Evolutionary conservation across 2,888 invertebrate species (phyloP).

Genomic region (Melinaea marsaeus): DNA sequence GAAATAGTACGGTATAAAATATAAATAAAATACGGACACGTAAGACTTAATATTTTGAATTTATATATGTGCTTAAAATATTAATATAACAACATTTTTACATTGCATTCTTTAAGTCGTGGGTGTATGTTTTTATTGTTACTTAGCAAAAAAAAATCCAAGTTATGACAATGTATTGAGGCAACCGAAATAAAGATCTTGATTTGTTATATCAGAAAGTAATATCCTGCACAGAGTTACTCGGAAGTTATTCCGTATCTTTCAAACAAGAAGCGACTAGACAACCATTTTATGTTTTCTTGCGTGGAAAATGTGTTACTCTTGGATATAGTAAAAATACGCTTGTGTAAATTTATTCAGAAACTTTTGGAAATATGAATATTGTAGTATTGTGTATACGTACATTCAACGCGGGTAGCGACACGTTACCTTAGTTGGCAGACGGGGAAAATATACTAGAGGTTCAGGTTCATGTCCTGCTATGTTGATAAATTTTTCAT

Average conservation of each 20-base stretch:
- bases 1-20: too few species aligned
- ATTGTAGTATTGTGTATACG: too few species aligned
- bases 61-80: too few species aligned
- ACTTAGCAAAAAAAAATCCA: neutral
- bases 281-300: slow-evolving; percentile 6
- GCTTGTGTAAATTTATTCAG: too few species aligned
- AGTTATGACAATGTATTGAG: slow-evolving; percentile 1
- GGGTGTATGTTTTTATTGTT: neutral
- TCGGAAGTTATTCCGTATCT: slow-evolving; percentile 4
- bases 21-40: too few species aligned
- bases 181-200: slow-evolving; percentile 1
- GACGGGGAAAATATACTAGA: neutral
- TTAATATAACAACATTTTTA: too few species aligned
- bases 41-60: too few species aligned
- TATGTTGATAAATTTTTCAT: neutral
- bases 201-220: slow-evolving; percentile 7
- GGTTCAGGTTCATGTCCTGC: neutral
- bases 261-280: slow-evolving; percentile 4
- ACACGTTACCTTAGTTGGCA: neutral
- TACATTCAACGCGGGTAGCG: too few species aligned
- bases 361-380: too few species aligned
- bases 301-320: neutral
- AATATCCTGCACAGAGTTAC: slow-evolving; percentile 7
- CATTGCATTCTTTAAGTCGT: too few species aligned
- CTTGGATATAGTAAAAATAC: too few species aligned